These are phyloP conservation scores for Pangasius larnaudii DNA, from an alignment of 2,797 vertebrate species.

Conservation along the genomic window DNA sequence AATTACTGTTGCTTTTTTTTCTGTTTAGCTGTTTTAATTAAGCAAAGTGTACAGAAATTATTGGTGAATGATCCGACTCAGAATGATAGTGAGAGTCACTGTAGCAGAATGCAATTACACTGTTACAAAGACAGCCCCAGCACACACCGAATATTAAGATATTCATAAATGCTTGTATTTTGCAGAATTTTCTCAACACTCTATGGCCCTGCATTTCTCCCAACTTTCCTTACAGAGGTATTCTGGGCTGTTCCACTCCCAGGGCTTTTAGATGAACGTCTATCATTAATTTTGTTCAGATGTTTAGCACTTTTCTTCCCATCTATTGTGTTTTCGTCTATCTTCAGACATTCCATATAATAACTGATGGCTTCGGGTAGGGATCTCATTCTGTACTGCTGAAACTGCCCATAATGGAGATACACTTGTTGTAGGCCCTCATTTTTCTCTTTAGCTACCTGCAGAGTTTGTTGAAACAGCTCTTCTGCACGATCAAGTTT, in stretches of 20 bases:
- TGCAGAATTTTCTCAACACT: constrained; percentile 68
- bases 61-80: not conserved
- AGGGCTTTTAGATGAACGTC: constrained; percentile 40
- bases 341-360: constrained; percentile 69
- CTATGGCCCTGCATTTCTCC: constrained; percentile 61
- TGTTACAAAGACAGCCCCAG: constrained; percentile 32
- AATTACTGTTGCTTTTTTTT: not conserved
- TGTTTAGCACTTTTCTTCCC: constrained; percentile 40
- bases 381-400: constrained; percentile 55
- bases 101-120: not conserved
- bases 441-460: constrained; percentile 42
- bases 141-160: constrained; percentile 54
- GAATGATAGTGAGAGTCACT: not conserved
- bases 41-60: too few species aligned
- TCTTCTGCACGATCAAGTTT: constrained; percentile 69
- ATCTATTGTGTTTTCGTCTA: constrained; percentile 19
- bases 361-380: constrained; percentile 65
- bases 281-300: constrained; percentile 61
- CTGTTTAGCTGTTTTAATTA: not conserved
- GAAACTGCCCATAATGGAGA: constrained; percentile 66
- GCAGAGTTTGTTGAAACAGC: constrained; percentile 64
- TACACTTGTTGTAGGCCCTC: constrained; percentile 59
- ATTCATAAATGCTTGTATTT: constrained; percentile 56
- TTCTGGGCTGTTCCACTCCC: constrained; percentile 61
- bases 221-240: constrained; percentile 57